Evolutionary conservation across 2,888 invertebrate genomes (phyloP).

Genomic region (Agriopis leucophaearia): DNA sequence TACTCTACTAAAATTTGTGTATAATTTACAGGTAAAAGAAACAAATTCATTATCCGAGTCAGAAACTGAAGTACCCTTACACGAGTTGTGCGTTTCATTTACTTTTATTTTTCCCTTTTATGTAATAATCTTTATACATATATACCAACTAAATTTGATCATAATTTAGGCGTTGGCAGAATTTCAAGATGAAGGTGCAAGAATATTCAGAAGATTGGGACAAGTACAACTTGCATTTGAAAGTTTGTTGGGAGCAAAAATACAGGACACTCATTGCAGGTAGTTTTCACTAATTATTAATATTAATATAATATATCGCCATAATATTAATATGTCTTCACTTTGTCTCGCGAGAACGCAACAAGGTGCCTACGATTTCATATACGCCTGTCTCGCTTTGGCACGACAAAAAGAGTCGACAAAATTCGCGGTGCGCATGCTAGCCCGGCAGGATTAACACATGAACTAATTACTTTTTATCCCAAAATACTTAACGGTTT

Average conservation of each 20-base stretch:
- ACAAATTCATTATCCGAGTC: constrained; percentile 55
- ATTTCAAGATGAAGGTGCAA: constrained; percentile 67
- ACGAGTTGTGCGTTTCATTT: constrained; percentile 58
- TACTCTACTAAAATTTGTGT: neutral
- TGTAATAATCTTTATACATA: neutral
- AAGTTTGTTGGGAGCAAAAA: constrained; percentile 71
- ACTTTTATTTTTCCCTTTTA: constrained; percentile 6
- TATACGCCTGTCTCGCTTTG: too few species aligned
- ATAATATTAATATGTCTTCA: too few species aligned
- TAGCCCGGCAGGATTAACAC: too few species aligned
- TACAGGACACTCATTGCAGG: constrained; percentile 66
- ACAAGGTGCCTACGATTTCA: too few species aligned
- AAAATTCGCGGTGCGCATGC: too few species aligned
- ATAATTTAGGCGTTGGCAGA: constrained; percentile 65
- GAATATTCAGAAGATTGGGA: constrained; percentile 69
- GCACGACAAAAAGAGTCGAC: too few species aligned
- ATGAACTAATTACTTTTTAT: too few species aligned
- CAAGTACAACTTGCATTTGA: constrained; percentile 69
- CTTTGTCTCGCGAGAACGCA: too few species aligned
- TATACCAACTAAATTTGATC: neutral
- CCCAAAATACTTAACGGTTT: too few species aligned
- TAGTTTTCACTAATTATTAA: too few species aligned
- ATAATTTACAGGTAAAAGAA: constrained; percentile 65
- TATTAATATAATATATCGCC: too few species aligned
- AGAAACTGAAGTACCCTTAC: constrained; percentile 45